Evolutionary conservation across 64 coral and sea anemone species (phyloP).

Genomic region (Stichodactyla helianthus): DNA sequence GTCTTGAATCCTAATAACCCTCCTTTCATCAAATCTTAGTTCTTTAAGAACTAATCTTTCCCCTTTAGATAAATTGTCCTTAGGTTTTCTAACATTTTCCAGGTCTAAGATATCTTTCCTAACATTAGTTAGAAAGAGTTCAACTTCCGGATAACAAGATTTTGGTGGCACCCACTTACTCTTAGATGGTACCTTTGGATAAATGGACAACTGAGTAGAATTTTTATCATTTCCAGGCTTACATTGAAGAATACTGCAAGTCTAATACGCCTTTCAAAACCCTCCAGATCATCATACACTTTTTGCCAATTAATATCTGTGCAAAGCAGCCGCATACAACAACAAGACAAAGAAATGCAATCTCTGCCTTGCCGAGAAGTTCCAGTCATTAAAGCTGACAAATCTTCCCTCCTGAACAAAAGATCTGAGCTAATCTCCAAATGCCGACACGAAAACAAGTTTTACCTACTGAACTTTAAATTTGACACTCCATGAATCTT

Average conservation of each 20-base stretch:
- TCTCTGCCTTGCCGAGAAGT: too few species aligned
- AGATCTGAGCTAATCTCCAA: too few species aligned
- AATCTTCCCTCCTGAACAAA: too few species aligned
- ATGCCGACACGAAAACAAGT: too few species aligned
- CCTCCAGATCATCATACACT: constrained; percentile 24
- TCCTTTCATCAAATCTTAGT: constrained; percentile 13
- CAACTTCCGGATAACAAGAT: constrained; percentile 24
- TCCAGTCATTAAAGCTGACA: too few species aligned
- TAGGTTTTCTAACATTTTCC: constrained; percentile 13
- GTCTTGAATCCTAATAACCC: neutral
- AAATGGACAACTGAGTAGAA: neutral
- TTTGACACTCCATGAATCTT: too few species aligned
- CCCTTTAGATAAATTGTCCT: constrained; percentile 23
- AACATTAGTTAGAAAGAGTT: constrained; percentile 30
- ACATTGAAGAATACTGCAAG: constrained; percentile 17
- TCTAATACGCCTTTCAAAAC: constrained; percentile 41
- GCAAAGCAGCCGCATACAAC: too few species aligned
- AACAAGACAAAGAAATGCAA: too few species aligned
- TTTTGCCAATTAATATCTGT: constrained; percentile 57
- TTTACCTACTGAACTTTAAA: too few species aligned
- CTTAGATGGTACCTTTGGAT: neutral
- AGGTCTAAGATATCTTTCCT: constrained; percentile 14
- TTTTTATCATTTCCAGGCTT: neutral
- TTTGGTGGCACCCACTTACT: too few species aligned
- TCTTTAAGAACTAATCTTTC: constrained; percentile 21